These are phyloP conservation scores for Toxostoma redivivum DNA, from an alignment of 2,113 vertebrate genomes.

Conservation along the genomic window DNA sequence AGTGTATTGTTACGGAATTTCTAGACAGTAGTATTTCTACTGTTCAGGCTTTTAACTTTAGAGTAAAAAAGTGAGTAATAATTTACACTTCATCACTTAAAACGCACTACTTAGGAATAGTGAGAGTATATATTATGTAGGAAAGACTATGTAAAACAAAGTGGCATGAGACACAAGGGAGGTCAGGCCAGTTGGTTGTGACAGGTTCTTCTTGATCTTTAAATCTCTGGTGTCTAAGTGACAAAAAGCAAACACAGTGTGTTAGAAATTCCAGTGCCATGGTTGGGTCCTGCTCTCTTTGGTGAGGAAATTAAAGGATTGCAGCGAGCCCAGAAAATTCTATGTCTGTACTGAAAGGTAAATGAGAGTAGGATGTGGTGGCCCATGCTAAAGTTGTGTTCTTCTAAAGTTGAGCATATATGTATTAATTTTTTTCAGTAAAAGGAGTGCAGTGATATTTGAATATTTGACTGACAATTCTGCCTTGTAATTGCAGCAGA, in stretches of 20 bases:
- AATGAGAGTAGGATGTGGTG: background rate
- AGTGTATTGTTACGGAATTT: background rate
- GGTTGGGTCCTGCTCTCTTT: background rate
- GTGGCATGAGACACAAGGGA: background rate
- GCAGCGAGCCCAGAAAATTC: background rate
- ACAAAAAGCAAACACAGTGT: background rate
- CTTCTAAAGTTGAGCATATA: accelerated
- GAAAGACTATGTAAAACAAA: background rate
- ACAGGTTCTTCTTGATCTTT: background rate
- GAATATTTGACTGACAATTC: background rate
- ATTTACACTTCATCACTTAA: background rate
- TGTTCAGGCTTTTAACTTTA: background rate
- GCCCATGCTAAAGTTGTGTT: background rate
- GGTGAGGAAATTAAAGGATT: background rate
- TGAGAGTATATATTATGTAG: background rate
- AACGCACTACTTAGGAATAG: background rate
- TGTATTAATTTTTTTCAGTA: background rate
- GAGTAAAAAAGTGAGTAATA: background rate
- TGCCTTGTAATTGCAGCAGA: background rate
- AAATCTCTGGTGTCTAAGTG: background rate
- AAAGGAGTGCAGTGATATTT: background rate
- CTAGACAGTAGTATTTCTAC: background rate
- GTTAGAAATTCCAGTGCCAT: background rate
- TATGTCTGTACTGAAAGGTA: background rate
- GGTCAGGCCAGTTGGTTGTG: background rate